Conservation (phyloP, 2,797 vertebrate species). For the Thalassophryne amazonica region DNA sequence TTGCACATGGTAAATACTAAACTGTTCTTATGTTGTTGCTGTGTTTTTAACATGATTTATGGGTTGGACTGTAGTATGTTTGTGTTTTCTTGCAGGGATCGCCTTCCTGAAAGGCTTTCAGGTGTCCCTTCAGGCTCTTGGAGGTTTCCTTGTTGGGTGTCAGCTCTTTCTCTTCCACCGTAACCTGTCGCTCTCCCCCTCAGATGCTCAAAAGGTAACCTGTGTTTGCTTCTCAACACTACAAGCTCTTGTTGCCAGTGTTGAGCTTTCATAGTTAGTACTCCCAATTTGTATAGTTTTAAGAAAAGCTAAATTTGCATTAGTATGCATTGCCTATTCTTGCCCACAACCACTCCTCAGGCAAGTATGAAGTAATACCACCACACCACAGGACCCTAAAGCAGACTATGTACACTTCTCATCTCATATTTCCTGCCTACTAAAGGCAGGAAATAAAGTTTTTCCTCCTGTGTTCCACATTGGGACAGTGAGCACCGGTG, state of each 20-base stretch:
- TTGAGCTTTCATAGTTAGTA: neutral
- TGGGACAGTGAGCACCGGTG: no score
- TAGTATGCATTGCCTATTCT: no score
- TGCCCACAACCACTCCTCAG: no score
- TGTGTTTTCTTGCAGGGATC: slow-evolving; percentile 66
- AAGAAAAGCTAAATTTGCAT: neutral
- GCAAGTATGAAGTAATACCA: no score
- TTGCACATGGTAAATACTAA: no score
- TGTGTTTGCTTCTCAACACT: neutral
- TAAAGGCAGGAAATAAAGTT: no score
- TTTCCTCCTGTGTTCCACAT: no score
- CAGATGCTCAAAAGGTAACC: slow-evolving; percentile 64
- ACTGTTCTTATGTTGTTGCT: no score
- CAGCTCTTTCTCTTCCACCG: slow-evolving; percentile 77
- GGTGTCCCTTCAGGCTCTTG: slow-evolving; percentile 73
- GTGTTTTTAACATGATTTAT: neutral
- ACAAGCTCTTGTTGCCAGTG: neutral
- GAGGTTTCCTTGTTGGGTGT: slow-evolving; percentile 60
- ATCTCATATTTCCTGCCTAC: no score
- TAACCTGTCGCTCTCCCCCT: slow-evolving; percentile 67
- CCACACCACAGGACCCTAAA: no score
- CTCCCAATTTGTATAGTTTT: no score
- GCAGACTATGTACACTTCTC: no score
- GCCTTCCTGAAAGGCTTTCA: slow-evolving; percentile 79
- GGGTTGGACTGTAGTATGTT: neutral